Conservation (phyloP, 2,113 vertebrate species). For the Corapipo altera region DNA sequence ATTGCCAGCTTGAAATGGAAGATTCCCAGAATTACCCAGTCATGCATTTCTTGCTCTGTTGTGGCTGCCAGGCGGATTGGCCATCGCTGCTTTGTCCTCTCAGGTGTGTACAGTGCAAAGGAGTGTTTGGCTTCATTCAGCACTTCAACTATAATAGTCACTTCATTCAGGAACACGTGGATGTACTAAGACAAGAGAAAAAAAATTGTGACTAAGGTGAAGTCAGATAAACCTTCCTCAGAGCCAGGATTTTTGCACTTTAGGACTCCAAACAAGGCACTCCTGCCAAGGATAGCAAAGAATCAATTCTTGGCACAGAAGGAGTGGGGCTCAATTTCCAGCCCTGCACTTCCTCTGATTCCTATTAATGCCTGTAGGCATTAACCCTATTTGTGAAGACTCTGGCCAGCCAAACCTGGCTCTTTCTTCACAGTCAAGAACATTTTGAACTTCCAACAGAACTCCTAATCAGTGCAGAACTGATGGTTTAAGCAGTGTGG, state of each 20-base stretch:
- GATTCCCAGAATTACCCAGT: constrained; percentile 83
- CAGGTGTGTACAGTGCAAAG: constrained; percentile 93
- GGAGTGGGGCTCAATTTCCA: neutral
- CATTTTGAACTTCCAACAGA: neutral
- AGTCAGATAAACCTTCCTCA: neutral
- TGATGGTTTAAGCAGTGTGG: neutral
- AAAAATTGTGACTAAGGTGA: neutral
- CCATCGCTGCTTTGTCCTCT: constrained; percentile 92
- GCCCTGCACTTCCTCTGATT: neutral
- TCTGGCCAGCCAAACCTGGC: neutral
- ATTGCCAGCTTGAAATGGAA: neutral
- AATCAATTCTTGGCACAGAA: neutral
- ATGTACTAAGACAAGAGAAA: constrained; percentile 81
- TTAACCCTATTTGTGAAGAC: neutral
- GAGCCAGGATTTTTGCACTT: neutral
- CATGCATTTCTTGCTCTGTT: constrained; percentile 94
- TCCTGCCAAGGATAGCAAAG: neutral
- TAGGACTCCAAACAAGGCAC: neutral
- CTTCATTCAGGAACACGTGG: constrained; percentile 94
- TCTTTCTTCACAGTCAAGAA: neutral
- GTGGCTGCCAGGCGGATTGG: constrained; percentile 87
- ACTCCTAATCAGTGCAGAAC: neutral
- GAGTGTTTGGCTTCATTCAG: constrained; percentile 90
- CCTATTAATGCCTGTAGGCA: neutral
- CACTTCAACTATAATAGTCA: constrained; percentile 92